Evolutionary conservation across 2,797 vertebrate genomes (phyloP).

Genomic region (Sebastes minor): DNA sequence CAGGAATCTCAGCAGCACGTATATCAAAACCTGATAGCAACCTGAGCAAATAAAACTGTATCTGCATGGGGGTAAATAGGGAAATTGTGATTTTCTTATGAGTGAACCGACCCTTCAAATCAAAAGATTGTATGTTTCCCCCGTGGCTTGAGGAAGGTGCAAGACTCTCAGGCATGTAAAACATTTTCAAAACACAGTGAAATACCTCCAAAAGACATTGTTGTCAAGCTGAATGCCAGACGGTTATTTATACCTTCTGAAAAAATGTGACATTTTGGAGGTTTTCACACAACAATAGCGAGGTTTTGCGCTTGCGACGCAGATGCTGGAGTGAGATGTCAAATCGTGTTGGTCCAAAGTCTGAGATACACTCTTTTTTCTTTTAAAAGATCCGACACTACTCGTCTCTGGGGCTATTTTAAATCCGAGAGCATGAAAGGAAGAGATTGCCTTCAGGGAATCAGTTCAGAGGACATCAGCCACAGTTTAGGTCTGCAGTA

Average conservation of each 20-base stretch:
- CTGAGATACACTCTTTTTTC: not conserved
- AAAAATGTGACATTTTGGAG: not conserved
- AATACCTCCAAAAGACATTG: not conserved
- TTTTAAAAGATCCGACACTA: conserved; percentile 1
- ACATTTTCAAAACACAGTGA: not conserved
- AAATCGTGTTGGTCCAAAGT: not conserved
- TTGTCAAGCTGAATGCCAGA: not conserved
- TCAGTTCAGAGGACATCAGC: conserved; percentile 13
- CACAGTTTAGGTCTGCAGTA: conserved; percentile 3
- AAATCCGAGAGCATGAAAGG: not conserved
- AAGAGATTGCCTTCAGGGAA: conserved; percentile 1
- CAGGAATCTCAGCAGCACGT: not conserved
- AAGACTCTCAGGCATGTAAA: not conserved
- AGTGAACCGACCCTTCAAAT: not conserved
- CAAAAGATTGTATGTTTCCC: not conserved
- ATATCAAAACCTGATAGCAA: not conserved
- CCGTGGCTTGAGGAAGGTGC: not conserved
- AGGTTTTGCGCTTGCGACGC: not conserved
- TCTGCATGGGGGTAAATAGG: not conserved
- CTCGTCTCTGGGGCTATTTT: conserved; percentile 3
- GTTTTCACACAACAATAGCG: conserved; percentile 1
- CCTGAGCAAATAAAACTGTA: not conserved
- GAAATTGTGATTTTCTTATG: not conserved
- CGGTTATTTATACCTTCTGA: not conserved
- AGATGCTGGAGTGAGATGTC: not conserved